These are phyloP conservation scores for Calliphora vicina DNA, from an alignment of 1,140 invertebrate genomes.

Conservation along the genomic window DNA sequence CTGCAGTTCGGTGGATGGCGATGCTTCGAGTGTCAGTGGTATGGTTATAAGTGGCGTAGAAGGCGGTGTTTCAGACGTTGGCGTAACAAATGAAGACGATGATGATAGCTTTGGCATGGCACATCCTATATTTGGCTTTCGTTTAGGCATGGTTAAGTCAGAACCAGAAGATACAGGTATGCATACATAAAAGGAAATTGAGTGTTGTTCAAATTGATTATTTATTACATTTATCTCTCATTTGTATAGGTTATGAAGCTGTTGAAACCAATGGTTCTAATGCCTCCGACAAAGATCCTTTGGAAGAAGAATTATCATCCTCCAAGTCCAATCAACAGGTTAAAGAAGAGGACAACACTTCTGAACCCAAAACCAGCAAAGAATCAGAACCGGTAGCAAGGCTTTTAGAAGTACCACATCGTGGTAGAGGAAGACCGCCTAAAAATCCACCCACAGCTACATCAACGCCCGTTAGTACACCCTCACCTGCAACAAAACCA, in stretches of 20 bases:
- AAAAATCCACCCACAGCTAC: slow-evolving; percentile 1
- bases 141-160: slow-evolving; percentile 53
- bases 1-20: slow-evolving; percentile 33
- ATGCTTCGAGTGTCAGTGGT: slow-evolving; percentile 24
- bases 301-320: background rate
- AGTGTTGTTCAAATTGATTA: background rate
- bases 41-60: background rate
- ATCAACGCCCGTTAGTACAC: slow-evolving; percentile 13
- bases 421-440: slow-evolving; percentile 2
- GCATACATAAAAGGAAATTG: background rate
- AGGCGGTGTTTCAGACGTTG: background rate
- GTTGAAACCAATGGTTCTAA: slow-evolving; percentile 36
- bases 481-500: background rate
- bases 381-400: background rate
- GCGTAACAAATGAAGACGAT: slow-evolving; percentile 40
- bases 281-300: slow-evolving; percentile 24
- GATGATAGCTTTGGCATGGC: slow-evolving; percentile 51
- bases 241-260: slow-evolving; percentile 52
- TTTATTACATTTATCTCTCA: background rate
- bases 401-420: slow-evolving; percentile 6
- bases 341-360: slow-evolving; percentile 33
- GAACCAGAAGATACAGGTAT: slow-evolving; percentile 54
- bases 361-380: slow-evolving; percentile 7
- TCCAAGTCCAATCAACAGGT: background rate
- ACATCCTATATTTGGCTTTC: slow-evolving; percentile 59